A percentile compares a stretch with the other conserved stretches of the same genome.
These are phyloP conservation scores for Eolophus roseicapilla DNA, from an alignment of 2,113 vertebrate genomes.

Conservation along the genomic window DNA sequence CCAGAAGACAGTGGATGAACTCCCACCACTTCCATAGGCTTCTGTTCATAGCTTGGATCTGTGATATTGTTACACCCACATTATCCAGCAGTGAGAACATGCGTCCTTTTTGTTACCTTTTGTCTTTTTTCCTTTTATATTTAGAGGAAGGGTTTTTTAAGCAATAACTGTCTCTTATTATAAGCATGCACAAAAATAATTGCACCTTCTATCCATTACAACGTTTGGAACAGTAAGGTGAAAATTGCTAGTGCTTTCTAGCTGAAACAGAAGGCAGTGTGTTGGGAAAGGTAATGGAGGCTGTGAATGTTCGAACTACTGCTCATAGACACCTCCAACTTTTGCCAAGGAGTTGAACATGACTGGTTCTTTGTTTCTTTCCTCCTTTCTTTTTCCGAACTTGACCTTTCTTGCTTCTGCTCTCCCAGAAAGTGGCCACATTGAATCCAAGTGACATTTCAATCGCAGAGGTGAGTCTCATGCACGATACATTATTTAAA, in stretches of 20 bases:
- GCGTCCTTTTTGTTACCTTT: background rate
- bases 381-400: background rate
- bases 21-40: background rate
- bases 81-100: background rate
- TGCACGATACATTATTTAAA: constrained; percentile 4
- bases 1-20: background rate
- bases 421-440: background rate
- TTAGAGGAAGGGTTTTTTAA: background rate
- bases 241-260: background rate
- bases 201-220: background rate
- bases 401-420: background rate
- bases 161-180: background rate
- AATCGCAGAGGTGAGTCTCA: background rate
- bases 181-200: background rate
- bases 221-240: background rate
- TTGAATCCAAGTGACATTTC: constrained; percentile 30
- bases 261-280: background rate
- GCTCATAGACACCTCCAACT: background rate
- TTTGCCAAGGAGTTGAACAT: background rate
- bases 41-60: background rate
- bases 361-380: background rate
- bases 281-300: background rate
- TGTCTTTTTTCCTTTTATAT: background rate
- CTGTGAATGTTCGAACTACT: background rate
- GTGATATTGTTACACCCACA: background rate